Base-by-base conservation (phyloP, 2,113 vertebrate species). In the Amblyopsis rosae region DNA sequence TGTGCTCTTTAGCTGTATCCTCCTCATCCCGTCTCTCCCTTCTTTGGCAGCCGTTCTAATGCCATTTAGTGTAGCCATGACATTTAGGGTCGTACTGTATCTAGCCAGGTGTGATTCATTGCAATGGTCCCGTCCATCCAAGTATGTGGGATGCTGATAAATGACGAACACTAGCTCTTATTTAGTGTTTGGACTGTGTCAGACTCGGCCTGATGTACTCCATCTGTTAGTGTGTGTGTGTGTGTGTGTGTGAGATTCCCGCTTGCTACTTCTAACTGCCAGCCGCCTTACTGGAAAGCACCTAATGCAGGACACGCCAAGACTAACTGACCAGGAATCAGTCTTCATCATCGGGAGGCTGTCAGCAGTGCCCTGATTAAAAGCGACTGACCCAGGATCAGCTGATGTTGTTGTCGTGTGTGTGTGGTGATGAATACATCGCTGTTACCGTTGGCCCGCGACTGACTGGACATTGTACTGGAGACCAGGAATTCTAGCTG, bases 321-420 rank as follows among this genome's bases (percentile, higher is more conserved):
- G 78, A 77, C 71, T 84, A 88, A 84, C 86, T 77, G 69, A 82
- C 76, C 85, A 64, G 75, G 48, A 82, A 88, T 88, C 82, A 82
- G 74, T 64, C 67, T 73, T 80, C 8, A 69, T 71, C 69, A 70
- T 74, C 47, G 53, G 49, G 64, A 48, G 11, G 57, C 69, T 56
- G 78, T 77, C 74, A 77, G 16, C 48, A 13, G 69, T 54, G 65
- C 51, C 1, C 77, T 82, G 87, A 84, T 82, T 83, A 69, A 75
- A 82, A 62, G 70, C 67, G 77, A 82, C 84, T 46, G 70, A 72
- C 66, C 56, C 13, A 15, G 12, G 51, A 65, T 74, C 54, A 19
- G 46, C 9, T 56, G 70, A 64, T 41, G 35, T 6, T 41, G 4
- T 41, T 41, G 35, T 41, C n/a, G 32, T 41, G 59, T n/a, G 32